phyloP scores from a whole-genome alignment of 2,113 vertebrate genomes.

The Ariopsis seemanni region DNA sequence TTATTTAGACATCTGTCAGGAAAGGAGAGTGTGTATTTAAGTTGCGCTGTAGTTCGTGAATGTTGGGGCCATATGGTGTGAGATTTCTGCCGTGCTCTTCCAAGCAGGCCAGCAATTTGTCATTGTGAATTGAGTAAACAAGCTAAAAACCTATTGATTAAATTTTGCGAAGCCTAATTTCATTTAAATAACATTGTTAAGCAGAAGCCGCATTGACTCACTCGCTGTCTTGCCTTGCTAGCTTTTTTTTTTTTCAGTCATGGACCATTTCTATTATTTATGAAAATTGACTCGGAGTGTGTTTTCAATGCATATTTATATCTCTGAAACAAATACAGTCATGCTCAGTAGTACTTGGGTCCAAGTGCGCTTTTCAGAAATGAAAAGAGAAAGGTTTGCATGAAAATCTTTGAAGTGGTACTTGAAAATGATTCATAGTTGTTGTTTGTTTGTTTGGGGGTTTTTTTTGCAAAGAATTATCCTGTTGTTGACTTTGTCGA shows the following conservation, averaged over 20 bases:
- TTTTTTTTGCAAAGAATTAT: neutral
- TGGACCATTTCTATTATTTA: constrained; percentile 14
- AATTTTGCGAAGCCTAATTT: constrained; percentile 52
- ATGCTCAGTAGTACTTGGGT: neutral
- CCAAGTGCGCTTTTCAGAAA: neutral
- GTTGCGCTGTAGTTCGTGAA: constrained; percentile 20
- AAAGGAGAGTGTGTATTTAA: neutral
- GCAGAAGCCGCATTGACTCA: constrained; percentile 47
- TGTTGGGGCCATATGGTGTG: constrained; percentile 25
- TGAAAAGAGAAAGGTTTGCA: neutral
- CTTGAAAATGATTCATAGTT: neutral
- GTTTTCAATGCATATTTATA: constrained; percentile 3
- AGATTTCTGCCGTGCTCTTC: constrained; percentile 36
- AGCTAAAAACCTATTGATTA: constrained; percentile 56
- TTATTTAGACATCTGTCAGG: constrained; percentile 24
- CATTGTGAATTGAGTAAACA: constrained; percentile 50
- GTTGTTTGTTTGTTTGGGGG: neutral
- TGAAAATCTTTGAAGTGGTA: neutral
- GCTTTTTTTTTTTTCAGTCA: constrained; percentile 44
- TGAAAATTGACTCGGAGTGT: constrained; percentile 25
- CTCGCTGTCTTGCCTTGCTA: constrained; percentile 37
- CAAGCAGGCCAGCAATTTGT: constrained; percentile 42
- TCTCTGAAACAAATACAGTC: neutral
- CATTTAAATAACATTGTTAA: constrained; percentile 57
- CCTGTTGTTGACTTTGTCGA: neutral